Evolutionary conservation across 2,113 vertebrate species (phyloP).

Genomic region (Suricata suricatta): DNA sequence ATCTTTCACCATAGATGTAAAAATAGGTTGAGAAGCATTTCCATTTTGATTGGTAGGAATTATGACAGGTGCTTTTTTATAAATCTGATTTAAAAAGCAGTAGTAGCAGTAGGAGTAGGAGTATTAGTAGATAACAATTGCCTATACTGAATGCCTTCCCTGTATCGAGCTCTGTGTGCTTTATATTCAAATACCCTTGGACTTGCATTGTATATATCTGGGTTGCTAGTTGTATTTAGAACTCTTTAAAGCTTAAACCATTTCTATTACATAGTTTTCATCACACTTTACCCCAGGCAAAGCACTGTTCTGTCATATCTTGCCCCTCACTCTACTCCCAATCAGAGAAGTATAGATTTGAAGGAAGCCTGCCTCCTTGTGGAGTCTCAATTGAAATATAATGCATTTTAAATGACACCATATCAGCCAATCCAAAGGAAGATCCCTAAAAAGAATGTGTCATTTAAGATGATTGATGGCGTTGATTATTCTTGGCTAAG

Average conservation of each 20-base stretch:
- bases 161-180: not conserved
- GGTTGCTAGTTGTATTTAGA: not conserved
- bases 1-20: not conserved
- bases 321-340: not conserved
- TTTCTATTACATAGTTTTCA: not conserved
- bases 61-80: constrained; percentile 11
- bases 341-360: not conserved
- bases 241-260: not conserved
- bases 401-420: constrained; percentile 34
- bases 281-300: not conserved
- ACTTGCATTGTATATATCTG: not conserved
- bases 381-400: not conserved
- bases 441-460: not conserved
- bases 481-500: not conserved
- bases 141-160: not conserved
- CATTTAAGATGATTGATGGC: not conserved
- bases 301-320: not conserved
- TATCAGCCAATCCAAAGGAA: constrained; percentile 30
- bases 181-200: not conserved
- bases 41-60: not conserved
- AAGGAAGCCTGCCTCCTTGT: not conserved
- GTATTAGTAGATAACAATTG: not conserved
- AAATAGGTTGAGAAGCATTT: not conserved
- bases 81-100: constrained; percentile 42
- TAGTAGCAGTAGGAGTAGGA: not conserved